These are phyloP conservation scores for Callimorpha dominula DNA, from an alignment of 2,888 invertebrate species.

Conservation along the genomic window DNA sequence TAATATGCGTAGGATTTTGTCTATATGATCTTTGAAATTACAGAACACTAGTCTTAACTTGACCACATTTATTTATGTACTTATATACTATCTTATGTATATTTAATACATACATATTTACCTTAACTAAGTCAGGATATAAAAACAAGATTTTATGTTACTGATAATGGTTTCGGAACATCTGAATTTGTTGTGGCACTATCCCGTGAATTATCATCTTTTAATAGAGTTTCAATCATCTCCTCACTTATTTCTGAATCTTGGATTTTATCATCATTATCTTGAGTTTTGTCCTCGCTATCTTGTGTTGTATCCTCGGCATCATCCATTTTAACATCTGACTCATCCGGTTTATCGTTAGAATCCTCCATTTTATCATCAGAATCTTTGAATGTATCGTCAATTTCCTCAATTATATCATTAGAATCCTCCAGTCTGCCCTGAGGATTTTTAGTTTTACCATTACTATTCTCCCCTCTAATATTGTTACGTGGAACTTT, in stretches of 20 bases:
- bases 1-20: slow-evolving; percentile 10
- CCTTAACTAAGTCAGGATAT: slow-evolving; percentile 43
- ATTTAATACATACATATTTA: slow-evolving; percentile 33
- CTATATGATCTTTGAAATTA: slow-evolving; percentile 11
- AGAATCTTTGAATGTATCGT: slow-evolving; percentile 28
- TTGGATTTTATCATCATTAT: slow-evolving; percentile 56
- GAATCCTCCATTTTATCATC: slow-evolving; percentile 1
- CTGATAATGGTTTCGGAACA: slow-evolving; percentile 42
- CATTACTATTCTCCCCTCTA: neutral
- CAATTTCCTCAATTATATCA: slow-evolving; percentile 7
- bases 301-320: slow-evolving; percentile 27
- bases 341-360: slow-evolving; percentile 2
- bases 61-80: slow-evolving; percentile 38
- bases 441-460: neutral
- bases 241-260: slow-evolving; percentile 75
- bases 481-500: neutral
- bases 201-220: slow-evolving; percentile 62
- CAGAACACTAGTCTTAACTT: slow-evolving; percentile 24
- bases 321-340: neutral
- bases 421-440: neutral
- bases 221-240: slow-evolving; percentile 71
- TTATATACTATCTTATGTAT: slow-evolving; percentile 43
- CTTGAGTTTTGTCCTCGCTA: slow-evolving; percentile 50
- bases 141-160: slow-evolving; percentile 41
- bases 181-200: slow-evolving; percentile 41